Evolutionary conservation across 2,113 vertebrate genomes (phyloP), one percentile per base, ranked within the genome.

Genomic region (Azemiops feae): DNA sequence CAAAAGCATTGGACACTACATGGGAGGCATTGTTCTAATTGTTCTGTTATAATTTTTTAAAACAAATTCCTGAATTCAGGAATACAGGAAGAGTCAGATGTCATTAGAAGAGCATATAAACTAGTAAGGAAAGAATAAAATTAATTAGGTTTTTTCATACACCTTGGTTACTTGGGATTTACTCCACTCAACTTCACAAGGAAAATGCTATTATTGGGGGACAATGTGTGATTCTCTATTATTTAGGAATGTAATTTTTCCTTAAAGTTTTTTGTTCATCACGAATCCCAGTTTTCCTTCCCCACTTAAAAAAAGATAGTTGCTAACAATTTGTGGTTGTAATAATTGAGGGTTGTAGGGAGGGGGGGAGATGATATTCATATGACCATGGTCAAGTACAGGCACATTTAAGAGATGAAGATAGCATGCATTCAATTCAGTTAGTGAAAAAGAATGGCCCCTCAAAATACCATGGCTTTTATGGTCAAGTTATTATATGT

Each of bases 1-100:
- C 89, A 93, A 93, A 93, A 87, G 81, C 45, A 60, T 89, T 89
- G 92, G 88, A 50, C 69, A 60, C 23, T 64, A 30, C 55, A 54
- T 16, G 60, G 89, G 55, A 87, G 88, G 45, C 22, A 93, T 90
- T 86, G 58, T 81, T 81, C 74, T 43, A 81, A 81, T 43, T 81
- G 74, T 81, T 81, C 18, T 81, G 34, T 8, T 64, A 64, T 30
- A 11, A n/a, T n/a, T 12, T 39, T 34, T 74, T 50, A 10, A 50
- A 50, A 81, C 34, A 16, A 39, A 81, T 81, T 81, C 20, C n/a
- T 81, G 69, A 39, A 39, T 81, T 39, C 6, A 39, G 69, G n/a
- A 74, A 74, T 34, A 5, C 14, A 74, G 34, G n/a, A 18, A 81
- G 2, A 81, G n/a, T 34, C n/a, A 81, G 16, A 39, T 39, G 16